Percentiles rank a stretch among this genome's conserved stretches.
These are phyloP conservation scores for Calephelis virginiensis DNA, from an alignment of 1,140 invertebrate species.

Conservation along the genomic window DNA sequence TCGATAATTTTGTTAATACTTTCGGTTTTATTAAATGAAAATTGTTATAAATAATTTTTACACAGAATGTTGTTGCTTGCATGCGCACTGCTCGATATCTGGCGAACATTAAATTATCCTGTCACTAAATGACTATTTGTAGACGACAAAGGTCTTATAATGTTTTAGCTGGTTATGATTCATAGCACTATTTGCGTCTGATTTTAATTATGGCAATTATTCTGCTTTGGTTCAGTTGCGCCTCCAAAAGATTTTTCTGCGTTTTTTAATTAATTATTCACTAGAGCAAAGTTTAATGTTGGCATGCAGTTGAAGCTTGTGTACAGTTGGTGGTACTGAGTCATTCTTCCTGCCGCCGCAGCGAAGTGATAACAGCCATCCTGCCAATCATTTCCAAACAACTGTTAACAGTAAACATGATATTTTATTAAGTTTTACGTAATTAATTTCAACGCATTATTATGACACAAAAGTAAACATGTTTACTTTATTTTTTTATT, in stretches of 20 bases:
- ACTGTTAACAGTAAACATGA: conserved; percentile 41
- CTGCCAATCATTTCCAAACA: conserved; percentile 68
- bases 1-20: too few relatives aligned
- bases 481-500: conserved; percentile 27
- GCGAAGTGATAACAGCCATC: conserved; percentile 67
- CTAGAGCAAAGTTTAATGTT: too few relatives aligned
- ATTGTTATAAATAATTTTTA: background rate
- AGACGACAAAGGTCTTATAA: conserved; percentile 42
- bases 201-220: conserved; percentile 34
- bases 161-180: conserved; percentile 37
- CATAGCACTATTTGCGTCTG: conserved; percentile 36
- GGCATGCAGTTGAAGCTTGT: background rate
- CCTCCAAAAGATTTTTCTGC: conserved; percentile 7
- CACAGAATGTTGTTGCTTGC: conserved; percentile 26
- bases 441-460: conserved; percentile 29
- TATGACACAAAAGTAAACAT: conserved; percentile 59
- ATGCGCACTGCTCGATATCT: conserved; percentile 23
- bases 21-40: too few relatives aligned
- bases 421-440: conserved; percentile 18
- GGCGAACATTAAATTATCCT: conserved; percentile 38
- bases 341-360: conserved; percentile 67
- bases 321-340: conserved; percentile 42
- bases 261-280: conserved; percentile 3
- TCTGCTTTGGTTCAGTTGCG: conserved; percentile 13
- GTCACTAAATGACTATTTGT: conserved; percentile 41